Conservation (phyloP, 1,140 invertebrate genomes). For the Thaumatotibia leucotreta region DNA sequence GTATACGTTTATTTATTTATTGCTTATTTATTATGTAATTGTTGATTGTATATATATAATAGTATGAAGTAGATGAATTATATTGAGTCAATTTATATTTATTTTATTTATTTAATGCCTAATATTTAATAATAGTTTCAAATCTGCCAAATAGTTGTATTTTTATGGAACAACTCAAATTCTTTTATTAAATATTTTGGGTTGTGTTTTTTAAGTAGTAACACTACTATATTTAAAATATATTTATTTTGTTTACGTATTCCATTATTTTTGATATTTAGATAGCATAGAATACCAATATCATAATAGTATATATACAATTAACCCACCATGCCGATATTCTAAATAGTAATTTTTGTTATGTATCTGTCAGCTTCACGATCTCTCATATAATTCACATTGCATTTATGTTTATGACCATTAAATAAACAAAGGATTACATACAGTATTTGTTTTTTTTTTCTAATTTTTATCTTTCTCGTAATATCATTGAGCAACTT, state of each 20-base stretch:
- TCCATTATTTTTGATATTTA: neutral
- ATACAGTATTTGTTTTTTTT: neutral
- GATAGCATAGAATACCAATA: neutral
- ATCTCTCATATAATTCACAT: constrained; percentile 4
- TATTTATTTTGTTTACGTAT: neutral
- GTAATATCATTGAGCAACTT: too few relatives aligned
- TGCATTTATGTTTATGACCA: neutral
- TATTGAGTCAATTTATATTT: neutral
- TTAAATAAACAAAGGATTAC: neutral
- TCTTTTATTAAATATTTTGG: too few relatives aligned
- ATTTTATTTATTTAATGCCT: neutral
- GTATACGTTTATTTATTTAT: neutral
- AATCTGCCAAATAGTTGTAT: neutral
- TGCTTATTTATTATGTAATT: neutral
- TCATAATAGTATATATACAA: neutral
- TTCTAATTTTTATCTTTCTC: too few relatives aligned
- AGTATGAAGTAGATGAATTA: constrained; percentile 6
- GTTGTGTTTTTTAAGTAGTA: too few relatives aligned
- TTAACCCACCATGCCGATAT: neutral
- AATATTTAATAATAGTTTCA: neutral
- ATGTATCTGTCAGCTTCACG: neutral
- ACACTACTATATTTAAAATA: too few relatives aligned
- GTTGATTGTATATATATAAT: neutral
- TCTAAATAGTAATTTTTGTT: neutral
- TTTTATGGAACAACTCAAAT: too few relatives aligned